Conservation (phyloP, 2,888 invertebrate species). For the Drosophila suboccidentalis region DNA sequence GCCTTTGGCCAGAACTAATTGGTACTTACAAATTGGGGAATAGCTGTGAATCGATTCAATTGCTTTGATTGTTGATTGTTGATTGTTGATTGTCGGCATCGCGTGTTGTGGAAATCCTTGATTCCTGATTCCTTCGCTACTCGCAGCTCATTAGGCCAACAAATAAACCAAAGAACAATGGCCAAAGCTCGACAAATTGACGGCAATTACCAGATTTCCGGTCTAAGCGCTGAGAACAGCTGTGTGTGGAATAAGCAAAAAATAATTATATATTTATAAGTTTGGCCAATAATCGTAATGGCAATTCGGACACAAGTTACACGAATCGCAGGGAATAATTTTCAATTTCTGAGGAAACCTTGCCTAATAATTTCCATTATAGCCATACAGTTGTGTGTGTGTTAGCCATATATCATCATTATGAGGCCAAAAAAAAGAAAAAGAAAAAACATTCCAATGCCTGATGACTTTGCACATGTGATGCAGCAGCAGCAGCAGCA, state of each 20-base stretch:
- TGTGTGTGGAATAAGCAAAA: conserved; percentile 2
- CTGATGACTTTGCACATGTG: conserved; percentile 81
- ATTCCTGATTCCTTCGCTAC: not conserved
- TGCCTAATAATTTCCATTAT: conserved; percentile 60
- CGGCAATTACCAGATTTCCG: conserved; percentile 70
- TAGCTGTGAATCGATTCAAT: conserved; percentile 28
- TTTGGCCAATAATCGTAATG: conserved; percentile 51
- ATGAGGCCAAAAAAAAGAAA: conserved; percentile 58
- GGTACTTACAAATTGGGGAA: conserved; percentile 18
- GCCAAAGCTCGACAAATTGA: conserved; percentile 52
- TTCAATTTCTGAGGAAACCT: conserved; percentile 63
- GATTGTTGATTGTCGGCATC: conserved; percentile 26
- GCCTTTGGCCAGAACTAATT: not conserved
- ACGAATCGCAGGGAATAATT: conserved; percentile 48
- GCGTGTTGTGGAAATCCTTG: conserved; percentile 27
- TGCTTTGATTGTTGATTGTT: conserved; percentile 31
- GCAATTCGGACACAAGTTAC: conserved; percentile 35
- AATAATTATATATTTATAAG: not conserved
- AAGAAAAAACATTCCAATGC: conserved; percentile 55
- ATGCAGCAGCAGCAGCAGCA: conserved; percentile 53
- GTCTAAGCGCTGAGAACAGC: conserved; percentile 26
- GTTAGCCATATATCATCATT: conserved; percentile 77
- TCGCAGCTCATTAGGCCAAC: conserved; percentile 13
- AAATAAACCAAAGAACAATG: conserved; percentile 40
- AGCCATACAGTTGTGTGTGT: conserved; percentile 37